phyloP scores from a whole-genome alignment of 2,888 invertebrate species.

The Taenaris catops region DNA sequence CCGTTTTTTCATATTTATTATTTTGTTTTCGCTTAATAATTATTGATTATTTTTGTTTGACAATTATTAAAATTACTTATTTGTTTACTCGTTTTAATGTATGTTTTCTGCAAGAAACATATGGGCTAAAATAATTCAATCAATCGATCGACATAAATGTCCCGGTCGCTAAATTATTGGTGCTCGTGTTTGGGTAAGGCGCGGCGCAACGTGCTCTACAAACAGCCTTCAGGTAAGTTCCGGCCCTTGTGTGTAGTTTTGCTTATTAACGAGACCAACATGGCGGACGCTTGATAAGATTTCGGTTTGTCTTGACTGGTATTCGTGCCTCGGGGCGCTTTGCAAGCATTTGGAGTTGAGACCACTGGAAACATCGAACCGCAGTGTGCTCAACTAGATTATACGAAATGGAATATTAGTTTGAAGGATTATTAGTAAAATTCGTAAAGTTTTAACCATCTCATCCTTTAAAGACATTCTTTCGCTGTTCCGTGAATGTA shows the following conservation, averaged over 20 bases:
- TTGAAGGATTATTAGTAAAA: too few relatives aligned
- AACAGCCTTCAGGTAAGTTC: conserved; percentile 67
- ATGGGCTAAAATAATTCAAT: conserved; percentile 7
- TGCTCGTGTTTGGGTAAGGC: conserved; percentile 50
- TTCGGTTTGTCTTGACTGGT: conserved; percentile 71
- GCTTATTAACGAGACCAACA: conserved; percentile 75
- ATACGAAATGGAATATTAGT: too few relatives aligned
- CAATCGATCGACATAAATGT: conserved; percentile 29
- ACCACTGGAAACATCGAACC: conserved; percentile 35
- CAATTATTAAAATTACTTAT: too few relatives aligned
- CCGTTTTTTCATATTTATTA: too few relatives aligned
- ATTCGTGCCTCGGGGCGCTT: conserved; percentile 68
- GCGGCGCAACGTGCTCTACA: conserved; percentile 53
- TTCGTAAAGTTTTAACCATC: too few relatives aligned
- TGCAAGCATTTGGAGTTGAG: conserved; percentile 64
- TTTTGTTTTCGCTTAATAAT: too few relatives aligned
- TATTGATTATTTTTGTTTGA: too few relatives aligned
- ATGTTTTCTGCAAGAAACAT: too few relatives aligned
- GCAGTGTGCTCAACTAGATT: conserved; percentile 31
- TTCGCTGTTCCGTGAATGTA: too few relatives aligned
- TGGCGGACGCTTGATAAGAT: conserved; percentile 74
- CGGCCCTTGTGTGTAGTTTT: conserved; percentile 69
- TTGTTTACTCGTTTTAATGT: too few relatives aligned
- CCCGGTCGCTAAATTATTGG: conserved; percentile 46
- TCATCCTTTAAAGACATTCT: too few relatives aligned